Evolutionary conservation across 53 echinoderm and acorn worm genomes (phyloP).

Genomic region (Stichopus horrens): DNA sequence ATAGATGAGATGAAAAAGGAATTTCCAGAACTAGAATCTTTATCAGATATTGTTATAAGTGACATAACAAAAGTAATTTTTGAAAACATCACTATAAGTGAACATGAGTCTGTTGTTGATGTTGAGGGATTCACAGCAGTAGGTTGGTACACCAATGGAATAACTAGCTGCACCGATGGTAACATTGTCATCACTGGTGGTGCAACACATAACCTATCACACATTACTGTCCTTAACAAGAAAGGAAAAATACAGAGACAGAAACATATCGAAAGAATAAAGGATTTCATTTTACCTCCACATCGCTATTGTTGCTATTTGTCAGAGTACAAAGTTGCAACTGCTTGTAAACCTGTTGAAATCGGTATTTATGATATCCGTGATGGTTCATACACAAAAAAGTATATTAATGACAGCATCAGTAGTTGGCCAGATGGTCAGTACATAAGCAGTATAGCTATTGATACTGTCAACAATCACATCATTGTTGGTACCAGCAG

Average conservation of each 20-base stretch:
- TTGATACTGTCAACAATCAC: not conserved
- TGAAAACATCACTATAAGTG: too few relatives aligned
- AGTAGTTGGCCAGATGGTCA: not conserved
- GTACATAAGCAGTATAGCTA: not conserved
- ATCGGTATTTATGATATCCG: conserved; percentile 14
- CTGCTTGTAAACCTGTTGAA: not conserved
- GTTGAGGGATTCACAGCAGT: not conserved
- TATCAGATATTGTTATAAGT: too few relatives aligned
- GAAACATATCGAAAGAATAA: not conserved
- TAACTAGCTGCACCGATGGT: not conserved
- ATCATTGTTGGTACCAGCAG: not conserved
- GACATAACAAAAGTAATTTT: too few relatives aligned
- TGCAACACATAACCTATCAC: not conserved
- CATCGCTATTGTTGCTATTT: not conserved
- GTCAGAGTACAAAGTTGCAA: not conserved
- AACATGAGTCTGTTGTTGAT: not conserved
- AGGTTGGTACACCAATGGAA: not conserved
- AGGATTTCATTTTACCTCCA: not conserved
- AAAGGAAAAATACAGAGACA: not conserved
- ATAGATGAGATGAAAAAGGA: too few relatives aligned
- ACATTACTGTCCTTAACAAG: not conserved
- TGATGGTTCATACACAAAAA: not conserved
- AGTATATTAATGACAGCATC: not conserved
- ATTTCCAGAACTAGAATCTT: too few relatives aligned
- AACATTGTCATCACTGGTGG: not conserved